Base-by-base conservation (phyloP, 2,888 invertebrate genomes). In the Esperia sulphurella region DNA sequence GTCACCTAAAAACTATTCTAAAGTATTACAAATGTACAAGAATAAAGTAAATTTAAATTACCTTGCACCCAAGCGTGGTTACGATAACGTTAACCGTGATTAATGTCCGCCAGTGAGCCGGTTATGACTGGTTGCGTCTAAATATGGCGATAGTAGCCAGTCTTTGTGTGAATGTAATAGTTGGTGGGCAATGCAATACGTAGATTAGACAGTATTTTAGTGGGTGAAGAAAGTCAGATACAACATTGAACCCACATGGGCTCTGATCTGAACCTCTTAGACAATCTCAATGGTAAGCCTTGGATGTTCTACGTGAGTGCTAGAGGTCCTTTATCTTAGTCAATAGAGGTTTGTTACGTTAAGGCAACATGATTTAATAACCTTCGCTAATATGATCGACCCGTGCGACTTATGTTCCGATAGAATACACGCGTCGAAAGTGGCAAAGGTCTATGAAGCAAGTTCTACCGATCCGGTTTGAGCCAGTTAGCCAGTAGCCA, bases 401-500 rank as follows among this genome's bases (percentile, higher is more conserved):
- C 10, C 7, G 10, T 33, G 13, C 7, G 13, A 38, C 8, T 38
- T 3, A 38, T 13, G 13, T 13, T 4, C 12, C n/a, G n/a, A 37
- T 28, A 41, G 8, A 43, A 5, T 61, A 51, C 65, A 65, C 66
- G 63, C 55, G 62, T 52, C 14, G 40, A 38, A 43, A 48, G 35
- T 56, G 55, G 48, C 56, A 50, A 41, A 39, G 48, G 52, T 50
- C 48, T 51, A 48, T 40, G 46, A 45, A 46, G 46, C 31, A 42
- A 44, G 53, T 51, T 59, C 45, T 50, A 14, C 53, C 12, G 48
- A 52, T 59, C 75, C 50, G 54, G 72, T 59, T 58, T n/a, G 1
- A 58, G 63, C 73, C 61, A 54, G 80, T 59, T 69, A 40, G 66
- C 61, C 75, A 79, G 73, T 75, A 73, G 74, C 73, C 63, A 51